Percentiles rank a stretch among this genome's conserved stretches.
phyloP scores from a whole-genome alignment of 2,888 invertebrate species.

The Zaprionus bogoriensis region DNA sequence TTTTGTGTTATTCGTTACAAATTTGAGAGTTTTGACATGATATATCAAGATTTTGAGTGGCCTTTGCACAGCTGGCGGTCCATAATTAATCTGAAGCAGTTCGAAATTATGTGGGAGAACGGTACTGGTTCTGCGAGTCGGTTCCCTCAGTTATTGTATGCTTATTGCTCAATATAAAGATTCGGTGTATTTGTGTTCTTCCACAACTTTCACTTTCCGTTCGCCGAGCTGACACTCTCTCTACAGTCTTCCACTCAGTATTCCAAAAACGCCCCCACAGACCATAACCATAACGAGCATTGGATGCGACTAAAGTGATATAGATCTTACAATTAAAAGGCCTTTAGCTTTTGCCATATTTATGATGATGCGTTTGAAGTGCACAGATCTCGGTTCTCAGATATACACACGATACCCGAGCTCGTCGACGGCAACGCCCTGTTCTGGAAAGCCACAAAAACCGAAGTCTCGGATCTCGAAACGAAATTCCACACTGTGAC shows the following conservation, averaged over 20 bases:
- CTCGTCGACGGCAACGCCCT: slow-evolving; percentile 34
- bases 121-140: neutral
- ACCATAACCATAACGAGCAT: slow-evolving; percentile 37
- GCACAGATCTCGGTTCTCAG: slow-evolving; percentile 42
- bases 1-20: slow-evolving; percentile 34
- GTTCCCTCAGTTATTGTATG: neutral
- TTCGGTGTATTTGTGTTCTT: neutral
- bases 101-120: neutral
- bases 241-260: slow-evolving; percentile 1
- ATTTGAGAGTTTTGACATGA: slow-evolving; percentile 45
- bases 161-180: neutral
- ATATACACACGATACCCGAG: slow-evolving; percentile 31
- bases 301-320: slow-evolving; percentile 38
- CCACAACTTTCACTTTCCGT: slow-evolving; percentile 24
- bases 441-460: slow-evolving; percentile 27
- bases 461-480: slow-evolving; percentile 17
- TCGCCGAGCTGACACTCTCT: neutral
- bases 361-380: slow-evolving; percentile 68
- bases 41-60: slow-evolving; percentile 40
- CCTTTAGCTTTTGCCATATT: slow-evolving; percentile 62
- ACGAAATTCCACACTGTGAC: slow-evolving; percentile 70
- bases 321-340: slow-evolving; percentile 48
- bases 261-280: slow-evolving; percentile 29
- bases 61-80: slow-evolving; percentile 41
- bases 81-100: neutral